These are phyloP conservation scores for Acipenser oxyrinchus DNA, from an alignment of 2,797 vertebrate species.

Conservation along the genomic window DNA sequence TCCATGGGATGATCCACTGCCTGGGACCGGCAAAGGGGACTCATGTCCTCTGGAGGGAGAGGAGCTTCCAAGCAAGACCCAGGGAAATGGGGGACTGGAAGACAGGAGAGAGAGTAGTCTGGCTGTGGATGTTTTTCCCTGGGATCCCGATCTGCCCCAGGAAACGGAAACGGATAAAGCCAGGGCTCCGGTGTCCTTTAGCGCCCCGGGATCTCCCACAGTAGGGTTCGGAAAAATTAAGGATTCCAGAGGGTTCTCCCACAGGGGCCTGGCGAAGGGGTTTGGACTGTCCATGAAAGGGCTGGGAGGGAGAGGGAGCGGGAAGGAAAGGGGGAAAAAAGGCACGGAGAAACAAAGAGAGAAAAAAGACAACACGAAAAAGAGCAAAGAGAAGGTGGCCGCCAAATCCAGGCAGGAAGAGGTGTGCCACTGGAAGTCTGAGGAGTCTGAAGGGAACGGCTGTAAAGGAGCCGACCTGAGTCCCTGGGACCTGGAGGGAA, in stretches of 20 bases:
- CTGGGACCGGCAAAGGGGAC: constrained; percentile 23
- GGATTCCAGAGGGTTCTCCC: constrained; percentile 45
- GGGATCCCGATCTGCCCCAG: constrained; percentile 15
- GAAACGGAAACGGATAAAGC: constrained; percentile 38
- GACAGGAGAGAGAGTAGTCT: neutral
- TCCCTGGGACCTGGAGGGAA: too few relatives aligned
- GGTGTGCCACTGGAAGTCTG: constrained; percentile 19
- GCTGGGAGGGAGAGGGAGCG: constrained; percentile 41
- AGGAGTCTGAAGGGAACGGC: constrained; percentile 10
- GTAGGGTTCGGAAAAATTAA: constrained; percentile 32
- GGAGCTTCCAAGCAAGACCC: neutral
- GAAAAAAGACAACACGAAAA: constrained; percentile 39
- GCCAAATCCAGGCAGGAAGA: constrained; percentile 38
- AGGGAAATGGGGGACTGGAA: neutral
- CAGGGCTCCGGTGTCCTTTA: constrained; percentile 45
- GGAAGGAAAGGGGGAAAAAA: constrained; percentile 37
- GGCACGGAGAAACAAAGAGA: constrained; percentile 25
- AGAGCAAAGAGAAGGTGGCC: constrained; percentile 39
- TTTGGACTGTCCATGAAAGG: constrained; percentile 68
- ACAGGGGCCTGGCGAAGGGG: constrained; percentile 50
- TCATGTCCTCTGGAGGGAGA: constrained; percentile 22
- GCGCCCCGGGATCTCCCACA: constrained; percentile 55
- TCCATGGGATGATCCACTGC: constrained; percentile 39
- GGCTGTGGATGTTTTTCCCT: neutral
- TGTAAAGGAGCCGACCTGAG: too few relatives aligned